Percentiles rank a stretch among this genome's conserved stretches.
phyloP scores from a whole-genome alignment of 1,140 invertebrate species.

The Drosophila auraria region DNA sequence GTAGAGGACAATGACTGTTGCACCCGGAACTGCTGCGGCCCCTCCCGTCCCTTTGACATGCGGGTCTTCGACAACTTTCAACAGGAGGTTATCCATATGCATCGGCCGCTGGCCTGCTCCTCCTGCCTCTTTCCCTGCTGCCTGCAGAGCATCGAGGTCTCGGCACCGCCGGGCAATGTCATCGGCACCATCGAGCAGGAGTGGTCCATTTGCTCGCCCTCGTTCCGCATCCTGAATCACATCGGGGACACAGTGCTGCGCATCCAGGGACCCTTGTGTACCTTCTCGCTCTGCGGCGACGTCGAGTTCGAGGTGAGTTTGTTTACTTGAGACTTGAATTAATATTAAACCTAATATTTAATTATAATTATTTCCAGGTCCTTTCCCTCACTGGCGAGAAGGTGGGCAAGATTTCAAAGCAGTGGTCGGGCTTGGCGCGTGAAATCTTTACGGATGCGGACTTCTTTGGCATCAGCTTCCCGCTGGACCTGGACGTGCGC shows the following conservation, averaged over 20 bases:
- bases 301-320: slow-evolving; percentile 89
- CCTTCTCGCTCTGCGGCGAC: slow-evolving; percentile 92
- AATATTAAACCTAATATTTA: no score
- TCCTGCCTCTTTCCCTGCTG: slow-evolving; percentile 94
- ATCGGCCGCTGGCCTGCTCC: slow-evolving; percentile 91
- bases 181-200: slow-evolving; percentile 93
- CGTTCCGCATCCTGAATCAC: slow-evolving; percentile 92
- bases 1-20: slow-evolving; percentile 93
- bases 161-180: slow-evolving; percentile 89
- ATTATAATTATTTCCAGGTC: slow-evolving; percentile 83
- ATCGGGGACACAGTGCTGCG: slow-evolving; percentile 91
- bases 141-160: slow-evolving; percentile 93
- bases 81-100: slow-evolving; percentile 91
- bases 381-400: slow-evolving; percentile 88
- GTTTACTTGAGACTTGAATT: background rate
- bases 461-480: slow-evolving; percentile 92
- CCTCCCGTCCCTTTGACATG: slow-evolving; percentile 93
- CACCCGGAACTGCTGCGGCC: slow-evolving; percentile 92
- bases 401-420: slow-evolving; percentile 92
- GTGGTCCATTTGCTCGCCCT: slow-evolving; percentile 92
- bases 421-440: slow-evolving; percentile 90
- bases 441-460: slow-evolving; percentile 92
- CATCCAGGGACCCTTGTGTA: slow-evolving; percentile 94
- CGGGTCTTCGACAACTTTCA: slow-evolving; percentile 92
- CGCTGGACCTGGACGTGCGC: slow-evolving; percentile 92